Evolutionary conservation across 2,888 invertebrate genomes (phyloP).

Genomic region (Diaprepes abbreviatus): DNA sequence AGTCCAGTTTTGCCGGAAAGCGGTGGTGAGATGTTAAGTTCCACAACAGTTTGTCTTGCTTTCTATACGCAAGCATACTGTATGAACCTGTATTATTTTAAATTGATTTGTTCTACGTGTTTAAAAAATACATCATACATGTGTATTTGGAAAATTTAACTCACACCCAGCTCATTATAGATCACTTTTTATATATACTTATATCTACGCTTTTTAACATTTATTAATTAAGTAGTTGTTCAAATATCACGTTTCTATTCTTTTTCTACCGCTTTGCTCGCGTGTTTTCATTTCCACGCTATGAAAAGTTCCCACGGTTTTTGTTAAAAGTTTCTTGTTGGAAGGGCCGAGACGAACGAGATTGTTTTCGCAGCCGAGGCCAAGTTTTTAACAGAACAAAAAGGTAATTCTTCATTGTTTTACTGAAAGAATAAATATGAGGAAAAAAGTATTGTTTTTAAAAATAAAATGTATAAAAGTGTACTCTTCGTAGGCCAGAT

Average conservation of each 20-base stretch:
- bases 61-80: too few relatives aligned
- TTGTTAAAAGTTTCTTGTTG: slow-evolving; percentile 12
- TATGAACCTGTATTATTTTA: too few relatives aligned
- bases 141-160: too few relatives aligned
- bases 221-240: neutral
- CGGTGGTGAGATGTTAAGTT: too few relatives aligned
- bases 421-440: neutral
- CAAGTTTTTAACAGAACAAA: slow-evolving; percentile 11
- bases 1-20: too few relatives aligned
- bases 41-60: too few relatives aligned
- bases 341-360: slow-evolving; percentile 8
- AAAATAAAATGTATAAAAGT: too few relatives aligned
- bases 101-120: too few relatives aligned
- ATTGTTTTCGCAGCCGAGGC: slow-evolving; percentile 9
- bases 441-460: neutral
- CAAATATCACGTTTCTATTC: slow-evolving; percentile 5
- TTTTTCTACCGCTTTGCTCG: neutral
- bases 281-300: slow-evolving; percentile 16
- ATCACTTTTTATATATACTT: too few relatives aligned
- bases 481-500: too few relatives aligned
- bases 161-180: too few relatives aligned
- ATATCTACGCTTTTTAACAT: neutral
- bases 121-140: too few relatives aligned
- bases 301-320: slow-evolving; percentile 5
- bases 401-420: slow-evolving; percentile 14